Evolutionary conservation across 1,140 invertebrate species (phyloP), one percentile per base, ranked within the genome.

Genomic region (Battus philenor): DNA sequence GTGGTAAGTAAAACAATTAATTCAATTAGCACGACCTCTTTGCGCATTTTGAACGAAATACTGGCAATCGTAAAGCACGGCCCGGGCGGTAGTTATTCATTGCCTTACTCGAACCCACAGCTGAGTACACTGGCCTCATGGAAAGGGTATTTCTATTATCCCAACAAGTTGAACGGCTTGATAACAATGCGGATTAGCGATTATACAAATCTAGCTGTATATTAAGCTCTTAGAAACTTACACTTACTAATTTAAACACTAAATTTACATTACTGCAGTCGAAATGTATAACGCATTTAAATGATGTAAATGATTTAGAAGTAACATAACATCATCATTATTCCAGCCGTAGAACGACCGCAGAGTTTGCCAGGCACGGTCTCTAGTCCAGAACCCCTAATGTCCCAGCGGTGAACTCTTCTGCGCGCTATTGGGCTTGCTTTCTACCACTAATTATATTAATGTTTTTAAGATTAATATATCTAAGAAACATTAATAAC

Each of bases 1-100:
- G 91, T 93, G 87, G 94, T 95, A 90, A 88, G 90, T 87, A 50
- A 36, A 26, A 29, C 15, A 13, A 32, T 55, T 50, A 44, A 44
- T 44, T 53, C 12, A 33, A 26, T 17, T 49, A 33, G 32, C 31
- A 38, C 32, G 36, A 31, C 30, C 26, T 18, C 38, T 26, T 22
- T 46, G 27, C 34, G 47, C 20, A 59, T 52, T 59, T 41, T 33
- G 4, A 29, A 41, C n/a, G 22, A n/a, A 41, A 27, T 15, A 15
- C 3, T 7, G 10, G 20, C 36, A 10, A 29, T 41, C 12, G 24
- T 41, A 29, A 41, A 41, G 16, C 24, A 16, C 38, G 3, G 24
- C 10, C 24, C n/a, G 17, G n/a, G 20, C 32, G 17, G 17, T 4
- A 18, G 32, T 34, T 34, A 34, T 41, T 34, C 16, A 34, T 41